phyloP scores from a whole-genome alignment of 1,140 invertebrate genomes.

The Drosophila truncata region DNA sequence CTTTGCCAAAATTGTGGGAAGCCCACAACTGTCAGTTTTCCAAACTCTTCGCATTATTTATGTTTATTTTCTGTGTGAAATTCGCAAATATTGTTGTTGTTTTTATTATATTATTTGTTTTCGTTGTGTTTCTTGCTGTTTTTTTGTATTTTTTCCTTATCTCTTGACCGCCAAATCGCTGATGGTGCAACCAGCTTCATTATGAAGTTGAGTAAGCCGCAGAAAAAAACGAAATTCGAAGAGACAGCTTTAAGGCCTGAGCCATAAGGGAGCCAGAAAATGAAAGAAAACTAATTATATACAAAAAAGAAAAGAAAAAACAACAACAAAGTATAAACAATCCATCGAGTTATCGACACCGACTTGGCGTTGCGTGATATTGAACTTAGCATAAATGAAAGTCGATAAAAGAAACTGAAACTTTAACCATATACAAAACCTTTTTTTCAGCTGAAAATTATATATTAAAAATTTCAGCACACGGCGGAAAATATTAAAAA shows the following conservation, averaged over 20 bases:
- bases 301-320: background rate
- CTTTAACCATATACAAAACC: background rate
- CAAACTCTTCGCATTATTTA: conserved; percentile 9
- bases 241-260: conserved; percentile 5
- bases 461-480: background rate
- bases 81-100: conserved; percentile 2
- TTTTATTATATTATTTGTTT: background rate
- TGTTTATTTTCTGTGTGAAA: conserved; percentile 20
- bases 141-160: background rate
- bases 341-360: conserved; percentile 16
- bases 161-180: conserved; percentile 22
- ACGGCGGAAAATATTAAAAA: background rate
- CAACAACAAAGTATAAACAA: conserved; percentile 15
- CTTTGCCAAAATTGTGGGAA: background rate
- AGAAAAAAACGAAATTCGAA: conserved; percentile 8
- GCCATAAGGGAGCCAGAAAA: conserved; percentile 17
- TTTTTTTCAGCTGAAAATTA: background rate
- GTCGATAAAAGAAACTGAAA: background rate
- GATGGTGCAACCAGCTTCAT: conserved; percentile 23
- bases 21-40: background rate
- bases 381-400: conserved; percentile 51
- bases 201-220: conserved; percentile 23
- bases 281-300: conserved; percentile 8
- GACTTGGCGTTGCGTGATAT: conserved; percentile 32
- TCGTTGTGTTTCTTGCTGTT: background rate